Percentiles rank a stretch among this genome's conserved stretches.
phyloP scores from a whole-genome alignment of 1,140 invertebrate species.

The Oscheius sp. region DNA sequence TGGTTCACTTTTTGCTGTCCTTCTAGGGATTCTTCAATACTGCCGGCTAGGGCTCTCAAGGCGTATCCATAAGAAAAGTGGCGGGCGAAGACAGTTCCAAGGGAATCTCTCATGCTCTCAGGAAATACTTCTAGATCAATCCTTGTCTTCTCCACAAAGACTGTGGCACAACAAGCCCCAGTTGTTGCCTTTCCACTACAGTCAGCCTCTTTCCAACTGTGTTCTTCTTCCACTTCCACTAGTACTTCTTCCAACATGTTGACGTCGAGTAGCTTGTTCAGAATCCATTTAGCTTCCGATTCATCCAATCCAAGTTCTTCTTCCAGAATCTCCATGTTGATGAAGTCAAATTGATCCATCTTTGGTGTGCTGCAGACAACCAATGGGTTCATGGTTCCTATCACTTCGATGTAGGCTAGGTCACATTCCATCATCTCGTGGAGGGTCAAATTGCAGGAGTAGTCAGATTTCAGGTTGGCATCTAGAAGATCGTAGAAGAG shows the following conservation, averaged over 20 bases:
- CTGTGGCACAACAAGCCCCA: neutral
- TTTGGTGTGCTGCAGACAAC: neutral
- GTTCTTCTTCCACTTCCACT: neutral
- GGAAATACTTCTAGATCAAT: neutral
- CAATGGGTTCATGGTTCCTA: neutral
- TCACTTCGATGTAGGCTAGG: neutral
- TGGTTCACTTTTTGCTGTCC: neutral
- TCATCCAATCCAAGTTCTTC: neutral
- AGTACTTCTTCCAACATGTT: neutral
- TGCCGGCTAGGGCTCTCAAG: neutral
- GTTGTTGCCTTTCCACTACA: neutral
- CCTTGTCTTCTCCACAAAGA: neutral
- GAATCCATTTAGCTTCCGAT: neutral
- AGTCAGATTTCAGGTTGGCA: neutral
- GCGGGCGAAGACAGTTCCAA: neutral
- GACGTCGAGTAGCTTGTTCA: neutral
- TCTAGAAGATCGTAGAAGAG: neutral
- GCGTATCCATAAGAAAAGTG: conserved; percentile 1
- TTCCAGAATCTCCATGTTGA: neutral
- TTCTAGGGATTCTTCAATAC: neutral
- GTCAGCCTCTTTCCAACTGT: neutral
- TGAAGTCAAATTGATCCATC: neutral
- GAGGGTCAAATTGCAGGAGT: neutral
- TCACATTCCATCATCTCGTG: neutral
- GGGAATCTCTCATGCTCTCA: neutral